Evolutionary conservation across 2,113 vertebrate species (phyloP), one percentile per base, ranked within the genome.

Genomic region (Formicarius rufipectus): DNA sequence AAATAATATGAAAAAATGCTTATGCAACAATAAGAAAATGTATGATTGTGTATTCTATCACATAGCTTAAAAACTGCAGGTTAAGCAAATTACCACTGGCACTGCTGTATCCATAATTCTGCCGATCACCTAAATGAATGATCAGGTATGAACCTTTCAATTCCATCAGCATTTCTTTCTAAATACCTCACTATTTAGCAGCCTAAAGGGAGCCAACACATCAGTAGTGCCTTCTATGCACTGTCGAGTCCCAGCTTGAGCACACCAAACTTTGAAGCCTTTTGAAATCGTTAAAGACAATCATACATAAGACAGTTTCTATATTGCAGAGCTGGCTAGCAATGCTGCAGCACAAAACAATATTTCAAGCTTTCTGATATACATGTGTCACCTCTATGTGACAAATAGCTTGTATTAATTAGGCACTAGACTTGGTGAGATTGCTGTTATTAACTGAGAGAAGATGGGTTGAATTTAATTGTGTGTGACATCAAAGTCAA

Each of bases 401-500:
- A 99, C 99, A 99, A 99, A 99, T 99, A 99, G 99, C 99, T 99
- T 99, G 98, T 99, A 99, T 99, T 99, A 99, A 99, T 99, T 99
- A 99, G 99, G 98, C 99, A 98, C 98, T 99, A 99, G 99, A 99
- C 98, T 98, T 98, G 98, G 99, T 98, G 98, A 99, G 99, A 99
- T 99, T 99, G 99, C 99, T 99, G 99, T 99, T 99, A 99, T 99
- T 99, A 99, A 99, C 99, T 97, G 98, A 98, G 98, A 98, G 99
- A 98, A 98, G 98, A 98, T 99, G 99, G 99, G 99, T 98, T 99
- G 99, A 99, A 99, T 99, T 99, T 99, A 99, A 99, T 99, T 99
- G 99, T 99, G 99, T 99, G 99, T 99, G 99, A 99, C 99, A 99
- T 99, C 99, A 99, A 99, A 99, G 99, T 99, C 99, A 99, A 99